Percentiles rank a stretch among this genome's conserved stretches.
Evolutionary conservation across 2,888 invertebrate genomes (phyloP).

Genomic region (Gryllus longicercus): DNA sequence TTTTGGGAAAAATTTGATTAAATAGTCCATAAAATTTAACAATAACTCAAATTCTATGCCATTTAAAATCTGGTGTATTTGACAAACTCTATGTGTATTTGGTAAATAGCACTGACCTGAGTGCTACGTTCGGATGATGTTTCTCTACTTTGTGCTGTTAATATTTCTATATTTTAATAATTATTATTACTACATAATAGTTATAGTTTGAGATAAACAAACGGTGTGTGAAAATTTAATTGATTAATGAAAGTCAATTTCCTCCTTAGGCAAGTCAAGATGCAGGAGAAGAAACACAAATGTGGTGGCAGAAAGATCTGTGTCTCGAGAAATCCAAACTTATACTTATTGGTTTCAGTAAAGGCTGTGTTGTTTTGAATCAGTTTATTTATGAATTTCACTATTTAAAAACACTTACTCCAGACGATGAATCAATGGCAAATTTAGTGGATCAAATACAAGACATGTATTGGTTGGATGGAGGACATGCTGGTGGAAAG

Average conservation of each 20-base stretch:
- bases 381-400: conserved; percentile 84
- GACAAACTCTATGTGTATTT: no score
- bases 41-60: no score
- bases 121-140: no score
- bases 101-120: no score
- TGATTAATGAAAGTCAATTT: background rate
- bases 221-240: background rate
- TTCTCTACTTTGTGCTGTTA: no score
- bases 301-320: conserved; percentile 60
- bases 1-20: no score
- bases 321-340: conserved; percentile 58
- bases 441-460: conserved; percentile 63
- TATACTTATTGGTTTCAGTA: conserved; percentile 80
- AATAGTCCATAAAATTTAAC: no score
- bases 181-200: no score
- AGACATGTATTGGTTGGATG: conserved; percentile 86
- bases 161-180: no score
- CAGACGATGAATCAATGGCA: conserved; percentile 60
- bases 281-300: conserved; percentile 39
- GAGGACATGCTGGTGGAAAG: conserved; percentile 83
- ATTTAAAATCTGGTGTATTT: no score
- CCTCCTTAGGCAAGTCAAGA: background rate
- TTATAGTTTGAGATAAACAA: background rate
- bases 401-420: conserved; percentile 64
- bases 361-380: conserved; percentile 90